These are phyloP conservation scores for Seriola quinqueradiata DNA, from an alignment of 2,113 vertebrate genomes.

Conservation along the genomic window DNA sequence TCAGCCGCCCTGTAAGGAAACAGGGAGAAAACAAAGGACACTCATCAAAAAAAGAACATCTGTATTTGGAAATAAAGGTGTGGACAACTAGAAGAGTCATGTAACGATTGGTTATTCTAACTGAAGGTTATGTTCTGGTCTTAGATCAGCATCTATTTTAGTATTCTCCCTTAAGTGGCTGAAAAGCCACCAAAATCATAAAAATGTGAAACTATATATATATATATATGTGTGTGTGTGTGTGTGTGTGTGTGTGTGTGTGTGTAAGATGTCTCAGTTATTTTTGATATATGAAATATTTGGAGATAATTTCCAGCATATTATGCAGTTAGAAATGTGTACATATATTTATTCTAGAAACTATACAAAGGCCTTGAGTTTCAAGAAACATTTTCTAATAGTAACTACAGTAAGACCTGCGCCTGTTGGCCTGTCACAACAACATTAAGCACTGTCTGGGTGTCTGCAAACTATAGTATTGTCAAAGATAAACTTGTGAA, in stretches of 20 bases:
- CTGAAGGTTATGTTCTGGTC: background rate
- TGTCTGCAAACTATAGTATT: slow-evolving; percentile 13
- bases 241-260: too few species aligned
- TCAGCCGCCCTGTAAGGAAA: slow-evolving; percentile 22
- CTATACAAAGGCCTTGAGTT: background rate
- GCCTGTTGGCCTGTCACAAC: background rate
- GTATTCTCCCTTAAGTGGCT: background rate
- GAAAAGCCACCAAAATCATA: background rate
- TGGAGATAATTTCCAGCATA: background rate
- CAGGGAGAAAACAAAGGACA: slow-evolving; percentile 37
- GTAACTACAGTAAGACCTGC: too few species aligned
- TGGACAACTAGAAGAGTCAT: slow-evolving; percentile 39
- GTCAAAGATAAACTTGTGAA: slow-evolving; percentile 74
- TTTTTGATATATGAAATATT: background rate
- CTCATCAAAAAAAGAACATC: slow-evolving; percentile 48
- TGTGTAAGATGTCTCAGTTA: background rate
- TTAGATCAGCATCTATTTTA: slow-evolving; percentile 43
- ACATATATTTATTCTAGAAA: background rate
- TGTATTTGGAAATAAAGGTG: slow-evolving; percentile 64
- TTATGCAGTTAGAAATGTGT: background rate
- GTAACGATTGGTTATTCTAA: slow-evolving; percentile 13
- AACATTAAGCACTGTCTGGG: rapidly evolving
- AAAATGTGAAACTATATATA: background rate
- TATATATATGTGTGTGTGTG: too few species aligned
- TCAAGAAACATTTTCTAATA: background rate